Evolutionary conservation across 92 coral and sea anemone species (phyloP), one percentile per base, ranked within the genome.

Genomic region (Diadumene lineata): DNA sequence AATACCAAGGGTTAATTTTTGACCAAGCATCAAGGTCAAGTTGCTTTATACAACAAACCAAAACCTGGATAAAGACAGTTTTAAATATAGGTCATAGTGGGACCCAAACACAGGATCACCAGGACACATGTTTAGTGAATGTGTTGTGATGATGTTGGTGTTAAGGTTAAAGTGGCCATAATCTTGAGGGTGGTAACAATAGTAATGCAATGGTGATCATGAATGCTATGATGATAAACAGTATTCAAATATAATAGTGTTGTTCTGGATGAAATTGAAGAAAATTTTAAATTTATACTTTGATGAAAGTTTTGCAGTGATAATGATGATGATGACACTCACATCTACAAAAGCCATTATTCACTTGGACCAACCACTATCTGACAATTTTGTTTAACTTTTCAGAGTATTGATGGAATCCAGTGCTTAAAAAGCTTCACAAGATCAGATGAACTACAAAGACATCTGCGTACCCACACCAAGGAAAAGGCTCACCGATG

Each of bases 391-490:
- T 44, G 9, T 44, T 44, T 17, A 44, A 8, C 16, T 23, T 53
- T 64, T n/a, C 31, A 86, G 90, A 86, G 75, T 27, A 71, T 74
- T n/a, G 89, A 85, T 25, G 79, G 88, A 0, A 81, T 82, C 44
- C 78, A 33, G 17, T 91, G 97, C 68, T 90, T 82, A 13, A 91
- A 91, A 75, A 91, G 97, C 81, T 91, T 91, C 68, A 91, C 97
- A 23, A 79, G 97, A n/a, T 91, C 97, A 24, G 97, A 91, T 46
- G 97, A 91, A 50, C 84, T 91, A 0, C 97, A 91, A 63, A 81
- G 97, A 24, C 97, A 91, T 66, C 46, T 91, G 43, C 88, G 97
- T 26, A 91, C 87, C 25, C 97, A 91, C 73, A 91, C 97, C 29
- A 91, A 91, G 50, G 92, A 85, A 56, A 91, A 91, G 44, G 90